Evolutionary conservation across 2,888 invertebrate genomes (phyloP).

Genomic region (Crocallis elinguaria): DNA sequence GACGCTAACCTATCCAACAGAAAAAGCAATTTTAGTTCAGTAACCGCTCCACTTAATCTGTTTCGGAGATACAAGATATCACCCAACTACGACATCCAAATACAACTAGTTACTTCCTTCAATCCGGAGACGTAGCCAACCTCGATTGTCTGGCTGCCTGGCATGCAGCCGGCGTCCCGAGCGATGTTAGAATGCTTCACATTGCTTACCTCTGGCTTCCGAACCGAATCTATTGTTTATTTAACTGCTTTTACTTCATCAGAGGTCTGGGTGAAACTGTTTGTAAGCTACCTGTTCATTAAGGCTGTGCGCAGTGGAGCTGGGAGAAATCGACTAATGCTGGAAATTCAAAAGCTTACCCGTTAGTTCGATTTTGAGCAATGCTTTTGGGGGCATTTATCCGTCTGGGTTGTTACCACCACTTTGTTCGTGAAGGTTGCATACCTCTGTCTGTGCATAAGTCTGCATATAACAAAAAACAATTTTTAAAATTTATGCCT

Average conservation of each 20-base stretch:
- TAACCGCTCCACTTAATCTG: background rate
- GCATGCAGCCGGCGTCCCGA: background rate
- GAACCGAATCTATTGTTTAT: slow-evolving; percentile 14
- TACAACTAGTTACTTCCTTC: background rate
- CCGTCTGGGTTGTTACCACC: too few species aligned
- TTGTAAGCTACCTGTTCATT: too few species aligned
- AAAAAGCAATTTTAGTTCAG: background rate
- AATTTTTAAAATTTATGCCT: too few species aligned
- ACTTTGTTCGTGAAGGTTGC: too few species aligned
- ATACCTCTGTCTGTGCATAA: too few species aligned
- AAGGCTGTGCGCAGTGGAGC: too few species aligned
- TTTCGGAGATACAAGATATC: background rate
- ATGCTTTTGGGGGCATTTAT: too few species aligned
- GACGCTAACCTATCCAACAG: background rate
- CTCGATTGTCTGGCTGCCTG: slow-evolving; percentile 5
- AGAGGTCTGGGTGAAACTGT: background rate
- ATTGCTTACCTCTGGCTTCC: slow-evolving; percentile 15
- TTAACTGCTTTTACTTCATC: slow-evolving; percentile 8
- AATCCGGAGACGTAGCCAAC: background rate
- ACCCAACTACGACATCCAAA: slow-evolving; percentile 4
- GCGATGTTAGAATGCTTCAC: slow-evolving; percentile 1
- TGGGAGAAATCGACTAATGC: too few species aligned
- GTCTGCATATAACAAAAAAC: too few species aligned
- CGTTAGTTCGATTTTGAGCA: too few species aligned
- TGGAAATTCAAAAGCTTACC: too few species aligned